phyloP scores from a whole-genome alignment of 2,888 invertebrate genomes.

The Priocnemis perturbator region DNA sequence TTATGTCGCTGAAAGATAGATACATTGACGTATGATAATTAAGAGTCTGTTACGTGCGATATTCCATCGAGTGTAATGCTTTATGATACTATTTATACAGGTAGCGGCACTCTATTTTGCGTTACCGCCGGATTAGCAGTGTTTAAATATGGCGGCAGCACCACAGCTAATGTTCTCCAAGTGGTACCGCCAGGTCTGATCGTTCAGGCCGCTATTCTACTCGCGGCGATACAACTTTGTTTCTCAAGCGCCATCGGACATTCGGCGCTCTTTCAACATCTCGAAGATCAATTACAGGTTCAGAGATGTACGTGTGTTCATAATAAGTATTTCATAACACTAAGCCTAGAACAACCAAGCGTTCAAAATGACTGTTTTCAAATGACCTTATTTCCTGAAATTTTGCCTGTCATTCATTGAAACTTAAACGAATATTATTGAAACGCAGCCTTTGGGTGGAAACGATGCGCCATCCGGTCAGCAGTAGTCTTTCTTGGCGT shows the following conservation, averaged over 20 bases:
- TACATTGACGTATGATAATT: too few relatives aligned
- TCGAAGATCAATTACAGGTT: conserved; percentile 86
- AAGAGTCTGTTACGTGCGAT: too few relatives aligned
- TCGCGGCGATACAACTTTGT: conserved; percentile 87
- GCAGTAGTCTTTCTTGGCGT: conserved; percentile 83
- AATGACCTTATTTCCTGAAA: too few relatives aligned
- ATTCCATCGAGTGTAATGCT: not conserved
- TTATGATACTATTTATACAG: conserved; percentile 57
- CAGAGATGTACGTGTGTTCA: conserved; percentile 80
- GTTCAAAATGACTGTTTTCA: too few relatives aligned
- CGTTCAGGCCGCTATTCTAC: conserved; percentile 82
- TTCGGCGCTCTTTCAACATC: conserved; percentile 88
- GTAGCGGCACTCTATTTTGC: conserved; percentile 81
- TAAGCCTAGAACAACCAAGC: too few relatives aligned
- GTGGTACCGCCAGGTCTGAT: conserved; percentile 81
- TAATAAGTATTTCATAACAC: not conserved
- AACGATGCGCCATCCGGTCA: conserved; percentile 84
- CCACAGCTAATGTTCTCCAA: conserved; percentile 82
- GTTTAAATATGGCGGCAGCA: conserved; percentile 80
- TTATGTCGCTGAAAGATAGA: too few relatives aligned
- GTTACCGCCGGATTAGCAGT: conserved; percentile 81
- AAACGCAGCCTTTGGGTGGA: conserved; percentile 83
- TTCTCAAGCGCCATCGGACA: conserved; percentile 87
- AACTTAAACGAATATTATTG: too few relatives aligned
- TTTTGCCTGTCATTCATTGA: too few relatives aligned